Base-by-base conservation (phyloP, 2,113 vertebrate genomes). In the Prietella phreatophila region DNA sequence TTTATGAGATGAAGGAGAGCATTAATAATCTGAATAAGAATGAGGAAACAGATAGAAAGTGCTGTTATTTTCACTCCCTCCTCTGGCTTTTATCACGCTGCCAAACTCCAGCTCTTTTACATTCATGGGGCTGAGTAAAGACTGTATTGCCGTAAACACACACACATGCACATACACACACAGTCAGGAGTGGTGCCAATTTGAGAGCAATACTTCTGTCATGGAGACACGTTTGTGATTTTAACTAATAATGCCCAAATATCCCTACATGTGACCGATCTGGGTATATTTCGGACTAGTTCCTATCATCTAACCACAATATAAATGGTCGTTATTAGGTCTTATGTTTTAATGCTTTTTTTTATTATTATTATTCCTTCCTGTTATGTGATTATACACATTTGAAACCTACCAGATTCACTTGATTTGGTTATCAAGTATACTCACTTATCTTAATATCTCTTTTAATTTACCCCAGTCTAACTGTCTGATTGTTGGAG, bases 211-310 rank as follows among this genome's bases (percentile, higher is more conserved):
- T 81, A 22, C 3, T 81, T 69, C 47, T 53, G 15, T 82, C 36
- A 79, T 89, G 69, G 82, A 87, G 39, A 89, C 65, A 42, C 10
- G 47, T 86, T 33, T 89, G 53, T 20, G 53, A 86, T 75, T 83
- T 58, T 75, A 30, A 79, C 69, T 60, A 47, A 80, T 39, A 1
- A 11, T 69, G 47, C 79, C 76, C 17, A 30, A 81, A 85, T 87
- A 65, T 65, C 22, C 78, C 82, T 3, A 81, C 25, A 71, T 87
- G 82, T 69, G 69, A 47, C 56, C 82, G 39, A 87, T 58, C 82
- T 5, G 61, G 27, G 6, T 22, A 86, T 42, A 78, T 60, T 47
- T 78, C 63, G 42, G 14, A 30, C 55, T 76, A 50, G 22, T 50
- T 50, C 27, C 27, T 50, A 50, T 11, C 71, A 71, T 75, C 71